phyloP scores from a whole-genome alignment of 2,797 vertebrate genomes.

The Malurus splendens region DNA sequence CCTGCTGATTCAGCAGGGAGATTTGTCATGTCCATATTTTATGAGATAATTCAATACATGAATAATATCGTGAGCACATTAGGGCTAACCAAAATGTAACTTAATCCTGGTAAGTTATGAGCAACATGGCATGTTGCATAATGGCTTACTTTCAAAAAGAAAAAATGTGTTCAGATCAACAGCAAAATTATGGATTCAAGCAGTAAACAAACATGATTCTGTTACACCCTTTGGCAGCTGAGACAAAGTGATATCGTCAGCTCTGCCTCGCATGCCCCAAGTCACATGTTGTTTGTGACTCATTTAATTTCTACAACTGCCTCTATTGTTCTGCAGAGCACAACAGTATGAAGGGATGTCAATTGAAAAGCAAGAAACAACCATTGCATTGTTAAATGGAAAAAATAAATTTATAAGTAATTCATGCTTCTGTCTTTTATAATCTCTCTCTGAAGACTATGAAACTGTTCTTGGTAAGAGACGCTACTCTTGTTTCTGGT shows the following conservation, averaged over 20 bases:
- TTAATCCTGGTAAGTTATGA: not conserved
- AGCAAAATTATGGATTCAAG: not conserved
- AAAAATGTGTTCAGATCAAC: not conserved
- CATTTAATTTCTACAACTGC: slow-evolving; percentile 37
- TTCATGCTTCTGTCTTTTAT: not conserved
- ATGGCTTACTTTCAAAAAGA: not conserved
- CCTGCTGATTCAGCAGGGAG: not conserved
- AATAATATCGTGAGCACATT: not conserved
- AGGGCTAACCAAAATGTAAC: not conserved
- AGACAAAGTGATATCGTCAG: slow-evolving; percentile 1
- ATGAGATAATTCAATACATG: not conserved
- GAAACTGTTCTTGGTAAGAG: not conserved
- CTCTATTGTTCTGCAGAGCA: slow-evolving; percentile 17
- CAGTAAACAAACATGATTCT: slow-evolving; percentile 19
- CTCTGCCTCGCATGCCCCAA: slow-evolving; percentile 1
- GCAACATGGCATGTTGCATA: not conserved
- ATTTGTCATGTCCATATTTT: not conserved
- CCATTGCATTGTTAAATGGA: not conserved
- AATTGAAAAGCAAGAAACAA: slow-evolving; percentile 1
- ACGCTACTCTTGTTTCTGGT: not conserved
- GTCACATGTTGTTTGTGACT: slow-evolving; percentile 46
- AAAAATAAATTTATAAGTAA: not conserved
- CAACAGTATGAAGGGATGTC: not conserved
- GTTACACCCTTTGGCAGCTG: slow-evolving; percentile 10
- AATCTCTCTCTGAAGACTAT: not conserved